Conservation (phyloP, 2,888 invertebrate genomes). For the Rhaphigaster nebulosa region DNA sequence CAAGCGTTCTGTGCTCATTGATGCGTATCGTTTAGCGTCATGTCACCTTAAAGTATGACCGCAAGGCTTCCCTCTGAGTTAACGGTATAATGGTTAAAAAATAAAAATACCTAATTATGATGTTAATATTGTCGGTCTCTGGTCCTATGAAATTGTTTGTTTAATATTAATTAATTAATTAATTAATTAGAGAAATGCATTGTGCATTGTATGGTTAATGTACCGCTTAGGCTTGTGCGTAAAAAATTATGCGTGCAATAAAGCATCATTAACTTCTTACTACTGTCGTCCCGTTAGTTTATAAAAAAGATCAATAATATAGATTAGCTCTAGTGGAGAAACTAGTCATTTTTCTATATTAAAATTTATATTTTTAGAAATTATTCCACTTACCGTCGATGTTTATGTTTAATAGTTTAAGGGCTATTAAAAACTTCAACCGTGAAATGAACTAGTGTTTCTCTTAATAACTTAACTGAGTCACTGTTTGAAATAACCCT, state of each 20-base stretch:
- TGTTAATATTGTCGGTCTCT: not conserved
- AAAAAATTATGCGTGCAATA: not conserved
- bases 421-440: no score
- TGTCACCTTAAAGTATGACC: not conserved
- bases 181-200: not conserved
- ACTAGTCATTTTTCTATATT: not conserved
- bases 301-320: not conserved
- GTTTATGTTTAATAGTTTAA: no score
- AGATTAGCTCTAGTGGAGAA: not conserved
- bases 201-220: not conserved
- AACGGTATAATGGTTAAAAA: not conserved
- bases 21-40: not conserved
- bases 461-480: no score
- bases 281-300: not conserved
- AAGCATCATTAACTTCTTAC: not conserved
- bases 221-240: not conserved
- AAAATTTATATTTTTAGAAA: no score
- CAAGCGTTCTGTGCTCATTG: not conserved
- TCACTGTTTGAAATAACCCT: no score
- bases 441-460: no score
- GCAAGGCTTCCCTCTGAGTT: not conserved
- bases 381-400: no score
- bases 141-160: no score
- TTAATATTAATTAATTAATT: no score
- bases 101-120: not conserved